Conservation (phyloP, 2,797 vertebrate species). For the Nyctalus aviator region DNA sequence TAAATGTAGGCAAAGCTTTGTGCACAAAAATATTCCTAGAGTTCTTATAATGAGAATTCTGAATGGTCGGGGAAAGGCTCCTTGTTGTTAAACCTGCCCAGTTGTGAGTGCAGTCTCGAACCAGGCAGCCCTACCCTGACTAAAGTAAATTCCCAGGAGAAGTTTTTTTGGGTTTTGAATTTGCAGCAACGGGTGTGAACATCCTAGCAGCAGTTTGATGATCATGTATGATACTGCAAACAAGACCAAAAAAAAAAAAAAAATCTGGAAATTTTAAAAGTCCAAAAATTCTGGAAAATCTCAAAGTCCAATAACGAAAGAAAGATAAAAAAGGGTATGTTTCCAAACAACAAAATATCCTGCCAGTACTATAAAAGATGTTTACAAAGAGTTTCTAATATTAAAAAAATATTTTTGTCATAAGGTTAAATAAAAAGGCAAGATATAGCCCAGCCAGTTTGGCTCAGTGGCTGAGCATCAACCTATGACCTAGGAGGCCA, state of each 20-base stretch:
- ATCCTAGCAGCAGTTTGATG: constrained; percentile 86
- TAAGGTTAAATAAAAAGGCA: constrained; percentile 42
- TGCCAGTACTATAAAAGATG: constrained; percentile 33
- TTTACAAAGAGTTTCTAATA: constrained; percentile 40
- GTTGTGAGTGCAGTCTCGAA: constrained; percentile 41
- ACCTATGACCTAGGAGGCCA: no score
- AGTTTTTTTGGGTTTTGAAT: background rate
- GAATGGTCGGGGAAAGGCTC: constrained; percentile 81
- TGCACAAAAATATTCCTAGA: background rate
- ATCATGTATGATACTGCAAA: constrained; percentile 90
- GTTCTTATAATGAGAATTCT: constrained; percentile 30
- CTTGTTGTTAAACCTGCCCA: constrained; percentile 64
- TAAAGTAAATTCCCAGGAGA: constrained; percentile 76
- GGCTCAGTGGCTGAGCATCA: no score
- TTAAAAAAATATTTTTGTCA: background rate
- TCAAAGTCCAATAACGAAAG: constrained; percentile 9
- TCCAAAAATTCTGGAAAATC: background rate
- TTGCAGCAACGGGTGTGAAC: constrained; percentile 90
- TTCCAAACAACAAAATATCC: constrained; percentile 25
- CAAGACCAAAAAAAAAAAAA: constrained; percentile 56
- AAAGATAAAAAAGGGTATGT: background rate
- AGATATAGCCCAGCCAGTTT: no score
- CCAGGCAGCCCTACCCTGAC: constrained; percentile 84
- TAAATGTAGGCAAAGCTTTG: background rate
- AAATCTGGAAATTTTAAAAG: background rate